Evolutionary conservation across 1,140 invertebrate species (phyloP), one percentile per base, ranked within the genome.

Genomic region (Streblospio benedicti): DNA sequence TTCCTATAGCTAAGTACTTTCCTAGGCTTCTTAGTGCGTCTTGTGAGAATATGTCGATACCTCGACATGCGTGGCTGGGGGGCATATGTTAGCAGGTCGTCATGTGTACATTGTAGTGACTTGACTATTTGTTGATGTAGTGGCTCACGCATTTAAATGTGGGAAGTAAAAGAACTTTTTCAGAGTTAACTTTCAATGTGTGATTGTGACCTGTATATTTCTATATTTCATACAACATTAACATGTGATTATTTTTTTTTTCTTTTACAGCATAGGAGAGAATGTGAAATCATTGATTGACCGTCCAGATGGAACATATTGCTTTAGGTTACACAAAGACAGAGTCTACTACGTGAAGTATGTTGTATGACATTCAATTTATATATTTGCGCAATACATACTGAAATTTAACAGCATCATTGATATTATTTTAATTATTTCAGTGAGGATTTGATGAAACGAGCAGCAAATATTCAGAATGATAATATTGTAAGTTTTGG

Each of bases 271-370:
- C 76, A 97, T 99, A 79, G 95, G 95, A 5, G 85, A 89, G 14
- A 98, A 99, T 80, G 85, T 98, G 0, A 91, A 92, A 74, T 74
- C 90, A n/a, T 76, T 99, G 3, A 87, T 99, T 60, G 93, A 99
- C 71, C 79, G 95, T 60, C 87, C 92, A n/a, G 96, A 99, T 84
- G 94, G 93, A 20, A 83, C 86, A 38, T 98, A 98, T 71, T 97
- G 93, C 69, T 99, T 99, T 73, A 83, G 95, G 66, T 86, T 97
- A 69, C 89, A 92, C 68, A 89, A 88, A 69, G 87, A 95, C 65
- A 81, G 94, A 63, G 87, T 99, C 0, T 99, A 92, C 76, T 99
- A 99, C 77, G 72, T 76, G 51, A 81, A 72, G 77, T 78, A 71
- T n/a, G n/a, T n/a, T 9, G 9, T 38, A 38, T 38, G n/a, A 38